These are phyloP conservation scores for Scotopteryx bipunctaria DNA, from an alignment of 2,888 invertebrate genomes.

Conservation along the genomic window DNA sequence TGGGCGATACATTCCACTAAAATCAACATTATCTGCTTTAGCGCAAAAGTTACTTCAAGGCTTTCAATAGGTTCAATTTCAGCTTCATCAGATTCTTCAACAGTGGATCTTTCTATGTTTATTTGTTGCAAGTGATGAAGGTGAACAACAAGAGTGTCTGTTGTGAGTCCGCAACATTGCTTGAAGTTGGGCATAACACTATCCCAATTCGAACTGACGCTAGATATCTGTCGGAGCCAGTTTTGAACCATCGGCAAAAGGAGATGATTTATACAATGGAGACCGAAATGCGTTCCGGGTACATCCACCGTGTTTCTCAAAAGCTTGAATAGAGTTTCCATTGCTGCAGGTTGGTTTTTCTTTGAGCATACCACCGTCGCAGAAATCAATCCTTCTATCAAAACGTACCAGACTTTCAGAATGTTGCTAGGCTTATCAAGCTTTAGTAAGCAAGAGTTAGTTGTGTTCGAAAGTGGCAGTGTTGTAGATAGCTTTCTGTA, in stretches of 20 bases:
- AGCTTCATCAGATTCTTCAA: conserved; percentile 67
- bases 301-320: conserved; percentile 89
- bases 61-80: conserved; percentile 82
- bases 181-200: conserved; percentile 94
- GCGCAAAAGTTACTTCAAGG: conserved; percentile 86
- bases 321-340: conserved; percentile 94
- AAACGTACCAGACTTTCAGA: conserved; percentile 94
- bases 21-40: conserved; percentile 93
- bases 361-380: conserved; percentile 93
- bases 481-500: conserved; percentile 84
- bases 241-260: conserved; percentile 96
- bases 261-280: conserved; percentile 96
- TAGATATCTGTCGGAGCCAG: conserved; percentile 92
- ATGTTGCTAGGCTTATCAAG: conserved; percentile 92
- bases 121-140: conserved; percentile 89
- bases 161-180: conserved; percentile 96
- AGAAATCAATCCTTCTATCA: conserved; percentile 93
- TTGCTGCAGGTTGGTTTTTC: conserved; percentile 92
- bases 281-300: conserved; percentile 94
- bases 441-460: conserved; percentile 83
- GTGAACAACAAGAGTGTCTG: conserved; percentile 95
- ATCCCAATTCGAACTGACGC: conserved; percentile 88
- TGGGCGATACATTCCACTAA: conserved; percentile 96
- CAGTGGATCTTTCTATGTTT: conserved; percentile 64
- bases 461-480: conserved; percentile 73